phyloP scores from a whole-genome alignment of 2,797 vertebrate genomes.

The Tympanoctomys barrerae region DNA sequence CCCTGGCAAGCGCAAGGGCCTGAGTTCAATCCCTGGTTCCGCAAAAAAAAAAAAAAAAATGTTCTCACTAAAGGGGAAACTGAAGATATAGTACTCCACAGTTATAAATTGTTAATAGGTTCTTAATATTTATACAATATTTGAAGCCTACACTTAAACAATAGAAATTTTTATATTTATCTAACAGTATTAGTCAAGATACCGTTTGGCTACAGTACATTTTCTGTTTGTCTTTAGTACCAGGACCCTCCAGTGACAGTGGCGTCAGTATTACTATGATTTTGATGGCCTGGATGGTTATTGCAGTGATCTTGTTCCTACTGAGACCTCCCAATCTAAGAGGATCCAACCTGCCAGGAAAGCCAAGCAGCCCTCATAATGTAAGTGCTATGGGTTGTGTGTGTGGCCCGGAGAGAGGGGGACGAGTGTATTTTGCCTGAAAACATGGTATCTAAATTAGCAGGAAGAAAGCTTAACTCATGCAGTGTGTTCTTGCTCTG shows the following conservation, averaged over 20 bases:
- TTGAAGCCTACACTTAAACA: conserved; percentile 51
- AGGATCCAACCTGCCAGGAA: conserved; percentile 90
- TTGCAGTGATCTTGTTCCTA: conserved; percentile 95
- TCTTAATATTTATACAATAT: neutral
- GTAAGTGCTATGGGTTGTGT: conserved; percentile 89
- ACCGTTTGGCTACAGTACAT: conserved; percentile 28
- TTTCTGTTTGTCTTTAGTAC: conserved; percentile 90
- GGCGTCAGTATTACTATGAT: conserved; percentile 95
- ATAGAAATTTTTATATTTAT: conserved; percentile 32
- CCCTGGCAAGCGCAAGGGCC: no score
- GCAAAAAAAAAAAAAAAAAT: neutral
- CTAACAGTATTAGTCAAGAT: neutral
- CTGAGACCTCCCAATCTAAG: conserved; percentile 95
- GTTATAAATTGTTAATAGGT: neutral
- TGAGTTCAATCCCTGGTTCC: no score
- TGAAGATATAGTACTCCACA: conserved; percentile 48
- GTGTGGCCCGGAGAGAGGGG: neutral
- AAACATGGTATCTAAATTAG: neutral
- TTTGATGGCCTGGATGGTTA: conserved; percentile 95
- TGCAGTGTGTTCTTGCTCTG: neutral
- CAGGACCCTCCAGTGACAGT: conserved; percentile 92
- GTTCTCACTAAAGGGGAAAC: conserved; percentile 42
- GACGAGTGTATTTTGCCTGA: conserved; percentile 45
- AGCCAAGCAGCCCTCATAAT: conserved; percentile 91
- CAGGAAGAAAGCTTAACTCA: conserved; percentile 35